A percentile compares a stretch with the other conserved stretches of the same genome.
Conservation (phyloP, 2,888 invertebrate genomes). For the Coenonympha glycerion region DNA sequence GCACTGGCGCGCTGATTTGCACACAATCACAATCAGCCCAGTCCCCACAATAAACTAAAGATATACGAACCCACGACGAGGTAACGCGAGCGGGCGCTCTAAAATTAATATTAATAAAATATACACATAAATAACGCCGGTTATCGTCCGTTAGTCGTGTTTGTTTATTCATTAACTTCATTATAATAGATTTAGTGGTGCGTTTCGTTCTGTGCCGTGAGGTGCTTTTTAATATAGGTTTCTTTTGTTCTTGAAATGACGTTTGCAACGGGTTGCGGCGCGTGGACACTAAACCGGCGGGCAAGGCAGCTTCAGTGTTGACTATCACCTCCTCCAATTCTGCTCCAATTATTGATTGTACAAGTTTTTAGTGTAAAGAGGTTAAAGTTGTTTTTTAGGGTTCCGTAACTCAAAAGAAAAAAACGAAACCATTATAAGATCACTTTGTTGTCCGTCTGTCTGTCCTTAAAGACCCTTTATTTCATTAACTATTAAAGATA, state of each 20-base stretch:
- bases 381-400: too few species aligned
- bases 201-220: conserved; percentile 25
- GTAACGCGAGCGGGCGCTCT: conserved; percentile 4
- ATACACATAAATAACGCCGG: conserved; percentile 24
- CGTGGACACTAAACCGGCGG: conserved; percentile 35
- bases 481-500: too few species aligned
- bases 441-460: too few species aligned
- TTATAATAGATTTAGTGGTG: conserved; percentile 33
- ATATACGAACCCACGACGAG: conserved; percentile 4
- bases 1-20: conserved; percentile 16
- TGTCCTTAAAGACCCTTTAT: too few species aligned
- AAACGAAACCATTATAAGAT: too few species aligned
- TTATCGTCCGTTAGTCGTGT: conserved; percentile 26
- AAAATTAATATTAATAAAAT: conserved; percentile 16
- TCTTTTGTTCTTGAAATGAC: conserved; percentile 7
- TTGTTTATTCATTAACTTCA: conserved; percentile 34
- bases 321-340: too few species aligned
- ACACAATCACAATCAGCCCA: too few species aligned
- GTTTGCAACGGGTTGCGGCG: conserved; percentile 15
- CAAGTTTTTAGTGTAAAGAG: too few species aligned
- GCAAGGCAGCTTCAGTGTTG: not conserved
- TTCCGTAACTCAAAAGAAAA: too few species aligned
- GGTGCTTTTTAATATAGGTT: conserved; percentile 23
- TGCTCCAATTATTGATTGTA: too few species aligned
- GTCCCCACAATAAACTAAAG: conserved; percentile 7